Conservation (phyloP, 2,888 invertebrate genomes). For the Mythimna pallens region DNA sequence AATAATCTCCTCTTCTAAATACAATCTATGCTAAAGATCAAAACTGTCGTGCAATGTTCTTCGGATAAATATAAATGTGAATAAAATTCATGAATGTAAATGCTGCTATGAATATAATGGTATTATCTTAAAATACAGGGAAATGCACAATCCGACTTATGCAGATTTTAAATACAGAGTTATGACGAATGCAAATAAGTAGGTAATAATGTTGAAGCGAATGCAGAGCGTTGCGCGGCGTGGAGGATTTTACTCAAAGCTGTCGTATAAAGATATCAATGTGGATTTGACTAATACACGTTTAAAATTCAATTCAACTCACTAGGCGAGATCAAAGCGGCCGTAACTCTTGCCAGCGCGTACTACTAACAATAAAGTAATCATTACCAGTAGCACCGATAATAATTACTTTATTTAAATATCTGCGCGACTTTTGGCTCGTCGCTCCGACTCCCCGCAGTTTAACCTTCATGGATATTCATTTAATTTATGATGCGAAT, state of each 20-base stretch:
- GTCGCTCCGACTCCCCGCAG: slow-evolving; percentile 58
- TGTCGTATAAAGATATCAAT: slow-evolving; percentile 81
- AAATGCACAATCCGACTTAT: slow-evolving; percentile 52
- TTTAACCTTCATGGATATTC: slow-evolving; percentile 74
- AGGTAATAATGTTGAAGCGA: slow-evolving; percentile 61
- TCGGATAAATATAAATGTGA: slow-evolving; percentile 48
- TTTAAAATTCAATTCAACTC: slow-evolving; percentile 76
- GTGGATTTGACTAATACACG: slow-evolving; percentile 74
- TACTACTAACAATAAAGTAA: slow-evolving; percentile 78
- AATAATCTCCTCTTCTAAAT: slow-evolving; percentile 57
- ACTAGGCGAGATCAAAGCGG: slow-evolving; percentile 83
- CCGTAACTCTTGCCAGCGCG: slow-evolving; percentile 74
- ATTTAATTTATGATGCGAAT: slow-evolving; percentile 74
- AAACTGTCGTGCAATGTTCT: slow-evolving; percentile 41
- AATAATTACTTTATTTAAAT: slow-evolving; percentile 72
- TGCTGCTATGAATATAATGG: slow-evolving; percentile 48
- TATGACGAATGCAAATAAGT: slow-evolving; percentile 69
- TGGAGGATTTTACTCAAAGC: slow-evolving; percentile 62
- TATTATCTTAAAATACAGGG: slow-evolving; percentile 53
- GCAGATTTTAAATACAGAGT: slow-evolving; percentile 61
- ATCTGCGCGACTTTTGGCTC: slow-evolving; percentile 67
- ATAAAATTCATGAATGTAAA: slow-evolving; percentile 63
- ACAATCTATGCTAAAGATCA: slow-evolving; percentile 53
- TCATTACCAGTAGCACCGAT: slow-evolving; percentile 64
- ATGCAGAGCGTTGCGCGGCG: slow-evolving; percentile 34